A percentile compares a stretch with the other conserved stretches of the same genome.
These are phyloP conservation scores for Spondyliosoma cantharus DNA, from an alignment of 2,797 vertebrate species.

Conservation along the genomic window DNA sequence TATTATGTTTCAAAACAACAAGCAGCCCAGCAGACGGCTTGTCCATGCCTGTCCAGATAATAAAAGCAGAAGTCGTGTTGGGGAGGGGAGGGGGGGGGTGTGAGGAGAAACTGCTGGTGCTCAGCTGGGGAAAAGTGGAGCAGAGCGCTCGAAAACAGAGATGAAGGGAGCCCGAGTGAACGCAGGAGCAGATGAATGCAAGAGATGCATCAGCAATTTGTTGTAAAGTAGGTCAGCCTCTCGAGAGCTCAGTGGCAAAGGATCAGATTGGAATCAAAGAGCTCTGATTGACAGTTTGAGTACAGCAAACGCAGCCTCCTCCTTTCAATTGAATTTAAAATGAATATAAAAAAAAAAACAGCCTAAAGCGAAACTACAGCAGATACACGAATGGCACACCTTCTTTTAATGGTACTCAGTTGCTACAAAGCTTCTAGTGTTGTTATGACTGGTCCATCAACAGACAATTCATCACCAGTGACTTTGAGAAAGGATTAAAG, in stretches of 20 bases:
- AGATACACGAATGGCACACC: background rate
- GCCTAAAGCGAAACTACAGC: background rate
- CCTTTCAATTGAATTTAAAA: constrained; percentile 14
- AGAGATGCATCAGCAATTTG: constrained; percentile 63
- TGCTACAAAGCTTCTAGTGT: background rate
- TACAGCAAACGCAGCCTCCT: constrained; percentile 32
- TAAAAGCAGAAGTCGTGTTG: constrained; percentile 59
- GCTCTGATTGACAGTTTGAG: constrained; percentile 67
- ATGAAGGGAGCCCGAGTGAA: constrained; percentile 40
- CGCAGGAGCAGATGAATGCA: constrained; percentile 46
- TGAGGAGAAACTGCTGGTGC: constrained; percentile 54
- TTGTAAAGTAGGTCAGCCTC: constrained; percentile 73
- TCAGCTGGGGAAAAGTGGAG: constrained; percentile 56
- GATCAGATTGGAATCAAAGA: constrained; percentile 60
- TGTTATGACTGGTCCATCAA: background rate
- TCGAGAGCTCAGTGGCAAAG: constrained; percentile 44
- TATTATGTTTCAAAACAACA: constrained; percentile 85
- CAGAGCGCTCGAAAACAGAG: constrained; percentile 35
- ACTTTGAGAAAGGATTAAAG: constrained; percentile 5
- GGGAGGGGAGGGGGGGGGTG: background rate
- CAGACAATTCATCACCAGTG: background rate
- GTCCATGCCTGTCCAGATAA: constrained; percentile 82
- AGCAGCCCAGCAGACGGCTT: constrained; percentile 67
- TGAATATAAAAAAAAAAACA: background rate
- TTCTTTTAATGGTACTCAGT: background rate